These are phyloP conservation scores for Mirounga angustirostris DNA, from an alignment of 2,113 vertebrate genomes.

Conservation along the genomic window DNA sequence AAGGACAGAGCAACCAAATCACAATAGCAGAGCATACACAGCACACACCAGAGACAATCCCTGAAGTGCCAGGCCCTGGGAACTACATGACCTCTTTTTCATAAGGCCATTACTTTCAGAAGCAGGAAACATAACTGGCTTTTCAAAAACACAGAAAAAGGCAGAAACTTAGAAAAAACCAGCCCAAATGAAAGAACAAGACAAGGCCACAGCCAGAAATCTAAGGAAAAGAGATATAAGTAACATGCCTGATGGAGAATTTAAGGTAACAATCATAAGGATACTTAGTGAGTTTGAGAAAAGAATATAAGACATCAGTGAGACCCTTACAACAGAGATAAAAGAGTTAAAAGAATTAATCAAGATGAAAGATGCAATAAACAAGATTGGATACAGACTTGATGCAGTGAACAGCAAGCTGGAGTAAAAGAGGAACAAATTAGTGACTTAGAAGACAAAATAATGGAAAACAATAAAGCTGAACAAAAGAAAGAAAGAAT, in stretches of 20 bases:
- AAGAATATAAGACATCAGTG: background rate
- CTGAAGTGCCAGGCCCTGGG: background rate
- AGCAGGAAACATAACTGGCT: background rate
- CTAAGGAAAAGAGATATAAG: background rate
- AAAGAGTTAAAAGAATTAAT: background rate
- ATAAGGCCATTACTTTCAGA: background rate
- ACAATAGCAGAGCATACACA: background rate
- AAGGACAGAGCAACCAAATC: background rate
- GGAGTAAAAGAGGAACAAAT: background rate
- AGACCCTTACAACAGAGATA: background rate
- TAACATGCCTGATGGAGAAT: background rate
- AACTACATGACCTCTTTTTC: background rate
- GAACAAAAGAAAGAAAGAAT: background rate
- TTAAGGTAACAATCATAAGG: background rate
- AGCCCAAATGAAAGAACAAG: background rate
- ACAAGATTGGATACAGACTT: background rate
- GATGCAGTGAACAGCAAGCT: background rate
- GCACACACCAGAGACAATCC: background rate
- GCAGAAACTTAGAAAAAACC: background rate
- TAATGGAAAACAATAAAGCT: background rate
- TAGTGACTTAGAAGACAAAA: background rate
- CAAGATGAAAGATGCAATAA: background rate
- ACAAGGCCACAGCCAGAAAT: background rate
- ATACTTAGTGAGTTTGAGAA: background rate
- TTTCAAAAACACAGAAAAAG: background rate